These are phyloP conservation scores for Chrysomallon squamiferum DNA, from an alignment of 1,140 invertebrate species.

Conservation along the genomic window DNA sequence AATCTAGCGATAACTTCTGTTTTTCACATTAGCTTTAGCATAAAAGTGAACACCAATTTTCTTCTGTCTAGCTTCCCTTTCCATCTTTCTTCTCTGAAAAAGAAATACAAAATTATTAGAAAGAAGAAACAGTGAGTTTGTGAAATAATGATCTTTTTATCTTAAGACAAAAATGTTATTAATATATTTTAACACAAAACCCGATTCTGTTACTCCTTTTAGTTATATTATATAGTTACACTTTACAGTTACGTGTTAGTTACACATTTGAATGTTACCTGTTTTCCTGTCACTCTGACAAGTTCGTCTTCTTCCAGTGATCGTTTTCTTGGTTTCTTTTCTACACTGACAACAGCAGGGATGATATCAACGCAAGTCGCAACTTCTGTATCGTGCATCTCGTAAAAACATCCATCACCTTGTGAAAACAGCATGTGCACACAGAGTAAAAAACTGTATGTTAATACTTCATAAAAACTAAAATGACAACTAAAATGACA, in stretches of 20 bases:
- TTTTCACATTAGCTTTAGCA: slow-evolving; percentile 91
- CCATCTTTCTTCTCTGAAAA: slow-evolving; percentile 38
- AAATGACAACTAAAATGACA: no score
- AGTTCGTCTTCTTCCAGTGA: not conserved
- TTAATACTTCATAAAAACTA: not conserved
- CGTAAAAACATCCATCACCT: not conserved
- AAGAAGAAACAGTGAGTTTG: no score
- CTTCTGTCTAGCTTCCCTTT: slow-evolving; percentile 75
- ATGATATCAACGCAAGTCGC: not conserved
- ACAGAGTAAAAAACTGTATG: not conserved
- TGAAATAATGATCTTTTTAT: no score
- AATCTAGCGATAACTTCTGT: slow-evolving; percentile 28
- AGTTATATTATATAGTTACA: no score
- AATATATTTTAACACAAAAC: no score
- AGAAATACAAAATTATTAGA: no score
- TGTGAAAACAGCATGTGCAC: no score
- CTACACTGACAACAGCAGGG: not conserved
- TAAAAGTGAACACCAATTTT: slow-evolving; percentile 95
- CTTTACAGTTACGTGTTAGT: no score
- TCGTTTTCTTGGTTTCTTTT: not conserved
- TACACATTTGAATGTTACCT: no score
- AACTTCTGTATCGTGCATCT: not conserved
- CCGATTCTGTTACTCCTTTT: no score
- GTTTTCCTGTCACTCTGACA: not conserved
- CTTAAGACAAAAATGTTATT: no score